phyloP scores from a whole-genome alignment of 2,797 vertebrate genomes.

The Synanceia verrucosa region DNA sequence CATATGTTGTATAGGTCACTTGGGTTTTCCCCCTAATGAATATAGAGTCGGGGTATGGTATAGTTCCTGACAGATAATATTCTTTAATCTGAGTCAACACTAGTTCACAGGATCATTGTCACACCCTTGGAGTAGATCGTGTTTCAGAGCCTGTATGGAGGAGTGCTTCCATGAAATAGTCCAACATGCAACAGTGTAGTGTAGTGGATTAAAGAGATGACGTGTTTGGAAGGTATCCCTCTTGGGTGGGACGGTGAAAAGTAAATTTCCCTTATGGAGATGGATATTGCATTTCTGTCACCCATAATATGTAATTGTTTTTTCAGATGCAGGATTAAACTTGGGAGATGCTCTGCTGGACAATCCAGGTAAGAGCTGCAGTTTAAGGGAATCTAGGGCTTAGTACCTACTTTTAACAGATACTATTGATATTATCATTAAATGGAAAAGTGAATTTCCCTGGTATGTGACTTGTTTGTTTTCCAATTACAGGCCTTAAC shows the following conservation, averaged over 20 bases:
- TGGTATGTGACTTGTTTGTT: no score
- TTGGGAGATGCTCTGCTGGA: not conserved
- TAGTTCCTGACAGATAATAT: constrained; percentile 50
- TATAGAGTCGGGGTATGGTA: constrained; percentile 4
- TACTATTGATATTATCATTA: not conserved
- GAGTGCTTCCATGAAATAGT: not conserved
- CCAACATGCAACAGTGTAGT: not conserved
- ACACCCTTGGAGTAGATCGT: constrained; percentile 40
- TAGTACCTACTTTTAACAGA: constrained; percentile 2
- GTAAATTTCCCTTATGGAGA: constrained; percentile 8
- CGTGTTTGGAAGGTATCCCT: constrained; percentile 21
- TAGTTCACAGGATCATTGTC: constrained; percentile 41
- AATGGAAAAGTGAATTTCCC: no score
- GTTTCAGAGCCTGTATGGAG: constrained; percentile 32
- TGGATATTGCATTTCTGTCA: constrained; percentile 24
- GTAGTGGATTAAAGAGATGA: not conserved
- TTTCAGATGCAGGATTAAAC: not conserved
- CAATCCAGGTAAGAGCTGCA: not conserved
- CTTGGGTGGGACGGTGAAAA: constrained; percentile 14
- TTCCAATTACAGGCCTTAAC: no score
- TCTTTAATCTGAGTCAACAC: constrained; percentile 43
- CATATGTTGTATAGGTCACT: constrained; percentile 37
- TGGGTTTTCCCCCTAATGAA: constrained; percentile 32
- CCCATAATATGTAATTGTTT: constrained; percentile 12
- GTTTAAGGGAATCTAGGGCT: not conserved